Evolutionary conservation across 2,797 vertebrate genomes (phyloP).

Genomic region (Ambastaia sidthimunki): DNA sequence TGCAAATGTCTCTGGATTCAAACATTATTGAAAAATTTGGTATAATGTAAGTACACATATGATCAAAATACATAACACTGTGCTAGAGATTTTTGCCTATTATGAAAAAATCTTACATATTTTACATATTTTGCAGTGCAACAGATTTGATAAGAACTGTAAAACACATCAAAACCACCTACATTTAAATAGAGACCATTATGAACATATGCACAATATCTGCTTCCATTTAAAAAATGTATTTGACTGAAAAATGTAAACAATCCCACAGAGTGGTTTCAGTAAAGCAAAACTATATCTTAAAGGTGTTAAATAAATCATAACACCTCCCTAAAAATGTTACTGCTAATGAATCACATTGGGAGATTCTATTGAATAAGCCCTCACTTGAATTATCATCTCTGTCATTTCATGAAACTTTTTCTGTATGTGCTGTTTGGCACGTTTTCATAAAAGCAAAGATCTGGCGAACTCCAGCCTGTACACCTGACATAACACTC

Average conservation of each 20-base stretch:
- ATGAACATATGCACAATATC: slow-evolving; percentile 26
- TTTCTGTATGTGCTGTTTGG: slow-evolving; percentile 70
- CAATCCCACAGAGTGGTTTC: slow-evolving; percentile 42
- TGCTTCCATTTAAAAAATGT: slow-evolving; percentile 27
- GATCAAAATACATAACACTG: too few relatives aligned
- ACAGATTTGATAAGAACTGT: background rate
- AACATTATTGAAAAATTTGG: too few relatives aligned
- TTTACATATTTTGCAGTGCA: background rate
- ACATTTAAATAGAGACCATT: slow-evolving; percentile 1
- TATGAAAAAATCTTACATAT: too few relatives aligned
- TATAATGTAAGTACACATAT: too few relatives aligned
- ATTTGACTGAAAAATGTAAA: slow-evolving; percentile 37
- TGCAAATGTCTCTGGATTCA: too few relatives aligned
- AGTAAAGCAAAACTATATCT: slow-evolving; percentile 39
- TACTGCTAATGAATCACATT: slow-evolving; percentile 61
- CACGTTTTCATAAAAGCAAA: slow-evolving; percentile 73
- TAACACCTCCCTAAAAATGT: slow-evolving; percentile 19
- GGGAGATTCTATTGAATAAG: slow-evolving; percentile 56
- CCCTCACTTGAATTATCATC: slow-evolving; percentile 61
- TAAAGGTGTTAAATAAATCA: slow-evolving; percentile 16
- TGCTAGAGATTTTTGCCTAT: too few relatives aligned
- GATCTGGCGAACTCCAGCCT: slow-evolving; percentile 68
- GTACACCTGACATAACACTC: slow-evolving; percentile 87
- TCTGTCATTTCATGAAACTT: slow-evolving; percentile 59
- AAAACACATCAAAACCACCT: slow-evolving; percentile 25